Evolutionary conservation across 2,113 vertebrate species (phyloP).

Genomic region (Chrysochloris asiatica): DNA sequence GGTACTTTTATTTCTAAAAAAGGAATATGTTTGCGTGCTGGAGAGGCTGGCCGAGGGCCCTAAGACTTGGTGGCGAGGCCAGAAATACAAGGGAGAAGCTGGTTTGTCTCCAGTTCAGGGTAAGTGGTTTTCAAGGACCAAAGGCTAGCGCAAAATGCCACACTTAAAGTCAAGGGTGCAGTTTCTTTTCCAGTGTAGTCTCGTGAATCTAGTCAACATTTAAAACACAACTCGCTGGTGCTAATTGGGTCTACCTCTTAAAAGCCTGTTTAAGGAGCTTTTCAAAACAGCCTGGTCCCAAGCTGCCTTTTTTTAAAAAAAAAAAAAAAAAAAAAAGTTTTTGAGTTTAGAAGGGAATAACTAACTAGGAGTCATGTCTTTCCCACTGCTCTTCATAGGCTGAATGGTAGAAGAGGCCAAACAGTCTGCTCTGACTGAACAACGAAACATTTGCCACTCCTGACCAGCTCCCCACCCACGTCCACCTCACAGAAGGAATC

Average conservation of each 20-base stretch:
- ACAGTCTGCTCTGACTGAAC: background rate
- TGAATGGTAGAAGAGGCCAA: background rate
- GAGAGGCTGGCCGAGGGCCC: background rate
- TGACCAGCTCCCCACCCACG: background rate
- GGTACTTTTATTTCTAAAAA: constrained; percentile 80
- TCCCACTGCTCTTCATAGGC: background rate
- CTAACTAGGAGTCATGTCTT: background rate
- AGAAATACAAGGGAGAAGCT: constrained; percentile 47
- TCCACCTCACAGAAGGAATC: background rate
- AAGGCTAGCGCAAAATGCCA: constrained; percentile 42
- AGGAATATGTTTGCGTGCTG: constrained; percentile 57
- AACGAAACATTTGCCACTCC: background rate
- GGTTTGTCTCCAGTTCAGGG: background rate
- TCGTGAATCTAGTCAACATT: constrained; percentile 47
- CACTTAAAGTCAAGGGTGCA: constrained; percentile 38
- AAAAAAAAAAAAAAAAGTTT: constrained; percentile 57
- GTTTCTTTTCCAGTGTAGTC: constrained; percentile 43
- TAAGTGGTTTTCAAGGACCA: constrained; percentile 37
- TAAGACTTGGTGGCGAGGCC: constrained; percentile 38
- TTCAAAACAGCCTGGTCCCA: constrained; percentile 50
- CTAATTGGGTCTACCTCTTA: constrained; percentile 67
- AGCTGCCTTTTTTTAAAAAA: too few relatives aligned
- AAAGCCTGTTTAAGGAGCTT: constrained; percentile 57
- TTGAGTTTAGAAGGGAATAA: background rate
- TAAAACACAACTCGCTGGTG: constrained; percentile 46